A percentile compares a stretch with the other conserved stretches of the same genome.
These are phyloP conservation scores for Cephus nigrinus DNA, from an alignment of 2,888 invertebrate genomes.

Conservation along the genomic window DNA sequence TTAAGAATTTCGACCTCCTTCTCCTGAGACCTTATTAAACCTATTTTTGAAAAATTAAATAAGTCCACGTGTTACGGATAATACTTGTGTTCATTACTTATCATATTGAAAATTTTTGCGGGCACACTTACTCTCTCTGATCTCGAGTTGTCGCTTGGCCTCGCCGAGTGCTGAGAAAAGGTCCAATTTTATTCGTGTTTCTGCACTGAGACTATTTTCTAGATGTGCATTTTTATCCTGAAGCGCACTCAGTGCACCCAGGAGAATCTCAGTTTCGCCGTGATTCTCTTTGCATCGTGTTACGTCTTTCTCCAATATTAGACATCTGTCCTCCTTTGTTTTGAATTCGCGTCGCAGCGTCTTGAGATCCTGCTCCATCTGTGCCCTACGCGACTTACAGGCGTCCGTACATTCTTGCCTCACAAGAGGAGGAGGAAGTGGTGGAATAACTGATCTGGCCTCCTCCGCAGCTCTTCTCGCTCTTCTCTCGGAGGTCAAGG, in stretches of 20 bases:
- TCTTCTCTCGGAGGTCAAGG: constrained; percentile 79
- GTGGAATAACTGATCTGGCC: constrained; percentile 57
- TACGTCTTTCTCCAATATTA: constrained; percentile 54
- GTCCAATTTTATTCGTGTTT: constrained; percentile 97
- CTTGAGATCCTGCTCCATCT: constrained; percentile 78
- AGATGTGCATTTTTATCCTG: constrained; percentile 93
- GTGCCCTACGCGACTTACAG: constrained; percentile 75
- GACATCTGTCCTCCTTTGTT: constrained; percentile 72
- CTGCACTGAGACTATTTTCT: constrained; percentile 93
- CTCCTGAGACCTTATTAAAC: constrained; percentile 84
- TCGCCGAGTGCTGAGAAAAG: constrained; percentile 97
- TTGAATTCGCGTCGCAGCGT: constrained; percentile 75
- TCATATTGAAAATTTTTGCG: neutral
- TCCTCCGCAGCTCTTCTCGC: constrained; percentile 74
- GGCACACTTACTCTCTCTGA: constrained; percentile 80
- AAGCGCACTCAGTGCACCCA: constrained; percentile 83
- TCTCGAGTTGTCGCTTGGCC: constrained; percentile 89
- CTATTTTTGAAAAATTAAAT: constrained; percentile 68
- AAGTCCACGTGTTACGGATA: constrained; percentile 4
- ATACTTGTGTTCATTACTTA: neutral
- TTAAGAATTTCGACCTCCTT: constrained; percentile 93
- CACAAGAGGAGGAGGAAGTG: constrained; percentile 59
- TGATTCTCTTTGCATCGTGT: constrained; percentile 72
- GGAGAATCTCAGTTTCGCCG: constrained; percentile 80
- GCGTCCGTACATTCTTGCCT: constrained; percentile 75